Base-by-base conservation (phyloP, 1,140 invertebrate species). In the Drosophila nasuta region DNA sequence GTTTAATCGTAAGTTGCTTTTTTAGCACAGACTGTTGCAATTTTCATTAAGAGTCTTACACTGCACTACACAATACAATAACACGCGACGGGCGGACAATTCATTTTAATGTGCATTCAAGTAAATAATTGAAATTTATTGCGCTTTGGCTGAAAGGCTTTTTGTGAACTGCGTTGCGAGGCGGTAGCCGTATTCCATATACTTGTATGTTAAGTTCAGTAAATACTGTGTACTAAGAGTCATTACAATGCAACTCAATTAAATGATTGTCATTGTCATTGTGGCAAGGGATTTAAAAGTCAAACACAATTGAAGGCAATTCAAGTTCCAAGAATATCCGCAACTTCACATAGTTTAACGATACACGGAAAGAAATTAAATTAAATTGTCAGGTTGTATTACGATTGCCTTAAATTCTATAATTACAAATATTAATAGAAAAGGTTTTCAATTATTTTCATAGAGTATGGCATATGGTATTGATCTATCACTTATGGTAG, bases 71-170 rank as follows among this genome's bases (percentile, higher is more conserved):
- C 30, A 28, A 48, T n/a, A 58, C 28, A 57, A 13, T 33, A 68
- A 63, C 30, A 54, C 13, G 52, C 66, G 45, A 69, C 49, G 41
- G 41, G 15, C 28, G 17, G 54, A 41, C 64, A 85, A 79, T 80
- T 80, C 68, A 70, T 63, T 54, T 86, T 87, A 87, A 81, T 81
- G 79, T 54, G 71, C 56, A 70, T 76, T 81, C 75, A 86, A 86
- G 82, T 76, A 82, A 82, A 79, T 79, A 87, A 86, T 86, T 86
- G 82, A 86, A 86, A 86, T 86, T 86, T 86, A 87, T 86, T 69
- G 72, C 78, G 58, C 45, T 70, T 63, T 33, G 46, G 13, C 51
- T 17, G 54, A 63, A 56, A 41, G 69, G 41, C 45, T 60, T 59
- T 60, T 60, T 49, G 20, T 25, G 17, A 41, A 33, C 33, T 51